These are phyloP conservation scores for Drosophila pseudoananassae DNA, from an alignment of 1,140 invertebrate species.

Conservation along the genomic window DNA sequence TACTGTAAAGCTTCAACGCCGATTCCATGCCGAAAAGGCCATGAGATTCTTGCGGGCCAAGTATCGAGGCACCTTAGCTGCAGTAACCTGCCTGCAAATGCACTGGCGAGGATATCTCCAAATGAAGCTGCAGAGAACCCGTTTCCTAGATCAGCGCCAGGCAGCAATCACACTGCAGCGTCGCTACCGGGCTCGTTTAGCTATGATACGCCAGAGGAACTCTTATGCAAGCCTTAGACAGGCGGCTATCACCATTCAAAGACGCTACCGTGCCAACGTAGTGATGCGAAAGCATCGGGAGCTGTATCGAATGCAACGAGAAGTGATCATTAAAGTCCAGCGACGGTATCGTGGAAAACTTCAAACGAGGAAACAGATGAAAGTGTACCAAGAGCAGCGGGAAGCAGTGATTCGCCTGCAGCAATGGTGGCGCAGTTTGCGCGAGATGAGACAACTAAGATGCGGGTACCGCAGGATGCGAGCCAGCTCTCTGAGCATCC, in stretches of 20 bases:
- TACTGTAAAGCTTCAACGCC: conserved; percentile 84
- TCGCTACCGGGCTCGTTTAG: conserved; percentile 33
- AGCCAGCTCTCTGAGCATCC: conserved; percentile 63
- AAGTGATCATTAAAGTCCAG: conserved; percentile 50
- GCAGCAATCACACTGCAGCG: conserved; percentile 49
- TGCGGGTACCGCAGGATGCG: conserved; percentile 57
- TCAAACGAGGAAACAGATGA: conserved; percentile 47
- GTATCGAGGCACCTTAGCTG: conserved; percentile 69
- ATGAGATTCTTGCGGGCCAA: conserved; percentile 64
- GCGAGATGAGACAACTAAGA: conserved; percentile 56
- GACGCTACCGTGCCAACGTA: conserved; percentile 44
- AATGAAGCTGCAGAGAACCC: conserved; percentile 44
- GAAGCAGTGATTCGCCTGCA: conserved; percentile 58
- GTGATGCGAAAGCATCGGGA: conserved; percentile 47
- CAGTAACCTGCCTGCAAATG: conserved; percentile 81
- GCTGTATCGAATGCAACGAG: conserved; percentile 58
- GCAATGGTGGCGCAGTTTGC: conserved; percentile 63
- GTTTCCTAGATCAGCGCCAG: conserved; percentile 35
- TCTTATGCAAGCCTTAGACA: conserved; percentile 21
- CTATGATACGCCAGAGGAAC: conserved; percentile 36
- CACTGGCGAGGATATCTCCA: conserved; percentile 77
- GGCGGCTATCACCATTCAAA: conserved; percentile 41
- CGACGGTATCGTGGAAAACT: conserved; percentile 39
- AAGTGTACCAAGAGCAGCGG: conserved; percentile 33
- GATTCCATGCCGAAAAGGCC: conserved; percentile 83